These are phyloP conservation scores for Urocolius indicus DNA, from an alignment of 2,113 vertebrate genomes.

Conservation along the genomic window DNA sequence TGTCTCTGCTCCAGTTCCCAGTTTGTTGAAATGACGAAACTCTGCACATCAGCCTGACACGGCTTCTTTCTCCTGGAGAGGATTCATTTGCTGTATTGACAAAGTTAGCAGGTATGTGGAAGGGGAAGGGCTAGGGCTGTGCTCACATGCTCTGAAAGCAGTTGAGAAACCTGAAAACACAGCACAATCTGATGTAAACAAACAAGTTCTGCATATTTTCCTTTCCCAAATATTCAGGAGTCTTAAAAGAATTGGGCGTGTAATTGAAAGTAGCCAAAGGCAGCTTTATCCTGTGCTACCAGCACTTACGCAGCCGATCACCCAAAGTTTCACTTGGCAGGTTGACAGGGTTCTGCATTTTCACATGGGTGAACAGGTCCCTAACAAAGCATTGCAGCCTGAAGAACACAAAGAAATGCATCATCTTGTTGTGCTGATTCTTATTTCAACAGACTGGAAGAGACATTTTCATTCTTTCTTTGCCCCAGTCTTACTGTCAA, in stretches of 20 bases:
- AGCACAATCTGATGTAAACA: conserved; percentile 56
- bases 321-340: conserved; percentile 64
- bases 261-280: conserved; percentile 63
- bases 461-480: not conserved
- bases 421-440: not conserved
- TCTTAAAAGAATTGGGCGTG: conserved; percentile 67
- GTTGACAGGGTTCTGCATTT: conserved; percentile 37
- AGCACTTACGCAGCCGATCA: conserved; percentile 27
- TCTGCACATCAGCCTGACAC: not conserved
- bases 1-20: not conserved
- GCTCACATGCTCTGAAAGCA: conserved; percentile 1
- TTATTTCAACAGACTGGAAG: not conserved
- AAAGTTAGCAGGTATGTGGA: conserved; percentile 43
- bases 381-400: not conserved
- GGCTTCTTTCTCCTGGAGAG: not conserved
- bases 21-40: not conserved
- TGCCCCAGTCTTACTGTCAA: not conserved
- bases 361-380: conserved; percentile 21
- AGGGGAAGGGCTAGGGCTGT: conserved; percentile 25
- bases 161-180: conserved; percentile 62
- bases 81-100: not conserved
- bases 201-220: conserved; percentile 59
- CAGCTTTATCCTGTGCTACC: conserved; percentile 34
- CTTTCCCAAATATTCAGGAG: conserved; percentile 57
- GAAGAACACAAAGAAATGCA: not conserved